Evolutionary conservation across 2,113 vertebrate species (phyloP).

Genomic region (Oncorhynchus kisutch): DNA sequence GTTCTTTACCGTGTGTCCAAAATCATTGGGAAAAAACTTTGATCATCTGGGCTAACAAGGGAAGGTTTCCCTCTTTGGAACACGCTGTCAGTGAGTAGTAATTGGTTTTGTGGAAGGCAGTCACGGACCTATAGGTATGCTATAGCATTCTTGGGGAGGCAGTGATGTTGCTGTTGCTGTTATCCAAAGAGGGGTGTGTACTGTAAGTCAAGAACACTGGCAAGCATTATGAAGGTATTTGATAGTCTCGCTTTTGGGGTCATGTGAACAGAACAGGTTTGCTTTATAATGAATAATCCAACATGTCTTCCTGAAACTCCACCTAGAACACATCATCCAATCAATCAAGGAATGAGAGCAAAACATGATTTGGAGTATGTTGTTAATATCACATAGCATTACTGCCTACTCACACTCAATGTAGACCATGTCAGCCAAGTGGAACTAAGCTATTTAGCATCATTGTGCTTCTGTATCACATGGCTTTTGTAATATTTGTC

Average conservation of each 20-base stretch:
- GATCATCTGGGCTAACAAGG: constrained; percentile 35
- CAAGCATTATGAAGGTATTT: neutral
- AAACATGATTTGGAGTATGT: too few species aligned
- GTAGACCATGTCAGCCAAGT: too few species aligned
- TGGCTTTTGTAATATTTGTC: neutral
- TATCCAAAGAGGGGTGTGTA: constrained; percentile 3
- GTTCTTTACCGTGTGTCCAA: constrained; percentile 49
- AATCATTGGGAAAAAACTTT: constrained; percentile 46
- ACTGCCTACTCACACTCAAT: too few species aligned
- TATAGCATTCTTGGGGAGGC: neutral
- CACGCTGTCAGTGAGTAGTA: constrained; percentile 24
- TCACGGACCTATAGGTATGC: neutral
- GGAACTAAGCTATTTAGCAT: neutral
- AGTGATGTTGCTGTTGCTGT: constrained; percentile 6
- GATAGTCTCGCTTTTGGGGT: constrained; percentile 1
- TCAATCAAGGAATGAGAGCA: neutral
- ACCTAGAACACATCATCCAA: neutral
- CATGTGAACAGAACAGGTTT: neutral
- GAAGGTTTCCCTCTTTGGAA: neutral
- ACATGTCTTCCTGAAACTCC: neutral
- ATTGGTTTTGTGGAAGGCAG: constrained; percentile 37
- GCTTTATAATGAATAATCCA: neutral
- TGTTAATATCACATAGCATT: too few species aligned
- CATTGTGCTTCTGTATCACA: neutral
- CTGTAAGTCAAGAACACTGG: neutral